Evolutionary conservation across 2,888 invertebrate genomes (phyloP).

Genomic region (Leistus spinibarbis): DNA sequence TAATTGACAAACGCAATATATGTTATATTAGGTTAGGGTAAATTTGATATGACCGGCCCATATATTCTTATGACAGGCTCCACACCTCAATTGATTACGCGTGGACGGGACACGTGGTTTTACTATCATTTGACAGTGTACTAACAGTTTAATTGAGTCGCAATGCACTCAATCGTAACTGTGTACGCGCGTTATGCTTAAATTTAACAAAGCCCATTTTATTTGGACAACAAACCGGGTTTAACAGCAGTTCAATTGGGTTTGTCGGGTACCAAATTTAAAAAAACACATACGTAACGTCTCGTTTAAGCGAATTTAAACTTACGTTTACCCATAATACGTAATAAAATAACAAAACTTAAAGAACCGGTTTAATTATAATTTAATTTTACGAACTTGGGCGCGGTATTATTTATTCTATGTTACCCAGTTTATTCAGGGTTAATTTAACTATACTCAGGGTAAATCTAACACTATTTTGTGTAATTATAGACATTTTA

Average conservation of each 20-base stretch:
- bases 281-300: too few relatives aligned
- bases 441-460: too few relatives aligned
- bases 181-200: not conserved
- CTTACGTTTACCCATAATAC: too few relatives aligned
- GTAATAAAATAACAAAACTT: too few relatives aligned
- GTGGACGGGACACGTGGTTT: constrained; percentile 19
- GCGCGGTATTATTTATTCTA: too few relatives aligned
- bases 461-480: too few relatives aligned
- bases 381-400: too few relatives aligned
- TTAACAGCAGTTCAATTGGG: not conserved
- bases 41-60: constrained; percentile 7
- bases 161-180: not conserved
- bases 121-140: not conserved
- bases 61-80: constrained; percentile 15
- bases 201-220: not conserved
- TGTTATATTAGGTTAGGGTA: constrained; percentile 31
- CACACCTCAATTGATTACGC: constrained; percentile 21
- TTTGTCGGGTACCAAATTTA: not conserved
- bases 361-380: too few relatives aligned
- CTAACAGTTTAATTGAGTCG: not conserved
- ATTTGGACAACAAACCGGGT: not conserved
- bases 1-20: constrained; percentile 18
- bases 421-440: too few relatives aligned
- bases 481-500: too few relatives aligned
- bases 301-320: too few relatives aligned